Evolutionary conservation across 2,797 vertebrate species (phyloP).

Genomic region (Dipus sagitta): DNA sequence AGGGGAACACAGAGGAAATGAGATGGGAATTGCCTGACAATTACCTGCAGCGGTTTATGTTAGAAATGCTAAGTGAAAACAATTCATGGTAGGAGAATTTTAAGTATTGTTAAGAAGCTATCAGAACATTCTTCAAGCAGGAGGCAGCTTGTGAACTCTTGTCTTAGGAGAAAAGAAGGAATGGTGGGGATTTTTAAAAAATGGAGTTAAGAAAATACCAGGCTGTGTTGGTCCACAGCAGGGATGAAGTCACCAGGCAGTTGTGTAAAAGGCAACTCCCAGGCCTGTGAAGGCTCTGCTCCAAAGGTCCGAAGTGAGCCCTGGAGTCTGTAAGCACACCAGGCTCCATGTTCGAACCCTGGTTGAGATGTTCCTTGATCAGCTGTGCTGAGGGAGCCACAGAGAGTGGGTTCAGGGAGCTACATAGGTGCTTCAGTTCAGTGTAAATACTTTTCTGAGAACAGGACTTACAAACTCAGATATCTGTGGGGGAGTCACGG

Average conservation of each 20-base stretch:
- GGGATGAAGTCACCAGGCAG: background rate
- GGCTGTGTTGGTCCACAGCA: background rate
- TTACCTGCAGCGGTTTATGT: background rate
- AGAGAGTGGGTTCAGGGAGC: background rate
- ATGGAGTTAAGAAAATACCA: background rate
- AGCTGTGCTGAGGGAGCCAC: background rate
- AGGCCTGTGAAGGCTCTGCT: background rate
- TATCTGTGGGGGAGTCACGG: background rate
- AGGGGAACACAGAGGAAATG: rapidly evolving
- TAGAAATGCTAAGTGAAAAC: rapidly evolving
- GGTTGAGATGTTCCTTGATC: background rate
- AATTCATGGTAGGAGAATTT: background rate
- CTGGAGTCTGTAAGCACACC: background rate
- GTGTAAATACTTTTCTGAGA: background rate
- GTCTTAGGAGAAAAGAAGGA: background rate
- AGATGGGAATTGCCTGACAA: background rate
- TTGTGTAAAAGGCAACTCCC: background rate
- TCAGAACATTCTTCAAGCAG: background rate
- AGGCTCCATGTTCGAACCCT: background rate
- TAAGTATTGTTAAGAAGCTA: background rate
- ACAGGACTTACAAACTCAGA: background rate
- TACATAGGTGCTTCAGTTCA: background rate
- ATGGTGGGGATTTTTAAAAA: background rate
- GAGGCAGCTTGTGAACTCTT: background rate
- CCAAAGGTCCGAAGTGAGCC: background rate